A percentile compares a stretch with the other conserved stretches of the same genome.
Evolutionary conservation across 2,113 vertebrate genomes (phyloP).

Genomic region (Picathartes gymnocephalus): DNA sequence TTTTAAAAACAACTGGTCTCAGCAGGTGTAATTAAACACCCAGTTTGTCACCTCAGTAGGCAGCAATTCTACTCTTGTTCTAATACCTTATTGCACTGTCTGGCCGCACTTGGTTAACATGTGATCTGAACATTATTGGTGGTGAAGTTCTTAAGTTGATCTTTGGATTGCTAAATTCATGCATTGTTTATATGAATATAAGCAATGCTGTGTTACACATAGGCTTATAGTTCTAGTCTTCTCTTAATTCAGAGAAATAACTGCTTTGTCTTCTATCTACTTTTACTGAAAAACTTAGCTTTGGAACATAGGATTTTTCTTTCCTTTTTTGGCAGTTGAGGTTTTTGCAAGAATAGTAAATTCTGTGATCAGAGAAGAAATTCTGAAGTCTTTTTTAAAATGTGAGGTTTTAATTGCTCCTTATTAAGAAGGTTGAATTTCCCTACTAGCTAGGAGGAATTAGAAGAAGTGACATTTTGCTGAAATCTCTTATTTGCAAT

Average conservation of each 20-base stretch:
- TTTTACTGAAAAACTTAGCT: neutral
- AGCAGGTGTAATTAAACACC: neutral
- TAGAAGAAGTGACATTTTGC: neutral
- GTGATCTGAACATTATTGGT: neutral
- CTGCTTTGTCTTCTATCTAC: neutral
- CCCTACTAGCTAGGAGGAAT: neutral
- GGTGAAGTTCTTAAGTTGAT: neutral
- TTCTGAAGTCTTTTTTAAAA: neutral
- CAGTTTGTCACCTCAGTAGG: neutral
- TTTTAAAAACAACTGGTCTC: rapidly evolving
- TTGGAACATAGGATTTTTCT: neutral
- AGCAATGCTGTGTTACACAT: neutral
- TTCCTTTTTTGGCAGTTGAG: neutral
- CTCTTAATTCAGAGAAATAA: neutral
- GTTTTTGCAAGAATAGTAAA: neutral
- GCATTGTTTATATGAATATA: neutral
- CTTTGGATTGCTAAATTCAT: neutral
- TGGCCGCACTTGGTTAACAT: neutral
- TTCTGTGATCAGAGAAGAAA: neutral
- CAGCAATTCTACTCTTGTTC: neutral
- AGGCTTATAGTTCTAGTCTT: neutral
- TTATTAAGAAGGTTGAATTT: neutral
- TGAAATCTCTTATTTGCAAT: neutral
- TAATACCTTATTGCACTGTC: neutral
- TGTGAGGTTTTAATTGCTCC: neutral